Base-by-base conservation (phyloP, 2,888 invertebrate species). In the Lottia gigantea region DNA sequence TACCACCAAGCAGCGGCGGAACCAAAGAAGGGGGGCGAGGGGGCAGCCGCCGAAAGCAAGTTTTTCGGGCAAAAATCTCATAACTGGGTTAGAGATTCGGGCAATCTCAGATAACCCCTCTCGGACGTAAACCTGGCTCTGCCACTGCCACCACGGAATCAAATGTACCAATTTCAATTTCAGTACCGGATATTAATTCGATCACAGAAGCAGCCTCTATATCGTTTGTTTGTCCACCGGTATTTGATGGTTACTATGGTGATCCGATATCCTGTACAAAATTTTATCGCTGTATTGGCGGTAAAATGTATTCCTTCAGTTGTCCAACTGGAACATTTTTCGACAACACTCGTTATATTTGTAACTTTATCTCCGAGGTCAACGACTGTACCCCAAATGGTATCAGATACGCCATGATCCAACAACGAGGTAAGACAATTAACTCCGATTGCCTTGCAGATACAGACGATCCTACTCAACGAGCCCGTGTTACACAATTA, bases 241-340 rank as follows among this genome's bases (percentile, higher is more conserved):
- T 70, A 31, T 55, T 65, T 12, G 71, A 73, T 65, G 66, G 71
- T 46, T 75, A 63, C 61, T 70, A 64, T 64, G 45, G 71, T 6
- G 73, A 75, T 55, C 66, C 67, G 19, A 16, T 73, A 23, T 65
- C 68, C 45, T 75, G 75, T 19, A 65, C 69, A 46, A 62, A 64
- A 2, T 75, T 75, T 46, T 68, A 75, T 49, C 67, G 75, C 2
- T 75, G 75, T 64, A 64, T 70, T 14, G 14, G 63, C 46, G 75
- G 75, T n/a, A 46, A 23, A 7, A 66, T 64, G 49, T 75, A 71
- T 62, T 67, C 75, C 3, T 75, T 75, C 25, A 61, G 49, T 47
- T 75, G 75, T 55, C 75, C 75, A 3, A 23, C 62, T 12, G 75
- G 75, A 4, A 75, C 75, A 1, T 73, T 71, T 62, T 75, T 73